Evolutionary conservation across 2,113 vertebrate species (phyloP).

Genomic region (Ceuthmochares aereus): DNA sequence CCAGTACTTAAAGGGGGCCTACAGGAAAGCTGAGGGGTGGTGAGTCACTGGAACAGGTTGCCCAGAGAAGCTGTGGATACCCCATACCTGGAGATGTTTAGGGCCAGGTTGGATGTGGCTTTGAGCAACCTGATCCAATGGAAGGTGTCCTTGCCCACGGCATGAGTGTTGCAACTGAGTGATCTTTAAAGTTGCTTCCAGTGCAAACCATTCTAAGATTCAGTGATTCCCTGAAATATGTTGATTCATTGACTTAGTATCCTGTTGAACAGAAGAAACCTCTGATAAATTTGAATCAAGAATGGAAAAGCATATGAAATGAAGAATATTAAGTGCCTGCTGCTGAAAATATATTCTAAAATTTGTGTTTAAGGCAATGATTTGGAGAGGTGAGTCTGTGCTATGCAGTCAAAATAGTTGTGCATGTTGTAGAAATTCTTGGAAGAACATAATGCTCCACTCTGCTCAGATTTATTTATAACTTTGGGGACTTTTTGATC

Average conservation of each 20-base stretch:
- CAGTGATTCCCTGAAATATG: neutral
- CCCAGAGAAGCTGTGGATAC: too few species aligned
- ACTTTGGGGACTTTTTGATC: neutral
- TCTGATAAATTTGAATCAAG: neutral
- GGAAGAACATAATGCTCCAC: neutral
- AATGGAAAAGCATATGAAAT: neutral
- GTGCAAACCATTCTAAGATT: too few species aligned
- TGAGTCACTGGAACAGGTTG: too few species aligned
- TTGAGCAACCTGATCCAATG: too few species aligned
- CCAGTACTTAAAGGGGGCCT: too few species aligned
- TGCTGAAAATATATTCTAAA: neutral
- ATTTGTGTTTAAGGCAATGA: neutral
- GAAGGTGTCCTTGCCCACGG: too few species aligned
- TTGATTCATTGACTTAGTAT: neutral
- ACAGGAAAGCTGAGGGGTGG: too few species aligned
- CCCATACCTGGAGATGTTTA: too few species aligned
- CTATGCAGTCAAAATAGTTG: fast-evolving
- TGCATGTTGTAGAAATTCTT: neutral
- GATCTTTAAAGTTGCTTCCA: too few species aligned
- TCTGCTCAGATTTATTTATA: neutral
- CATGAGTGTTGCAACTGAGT: too few species aligned
- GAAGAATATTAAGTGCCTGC: neutral
- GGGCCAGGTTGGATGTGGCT: too few species aligned
- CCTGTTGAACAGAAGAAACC: neutral
- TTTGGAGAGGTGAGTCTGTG: neutral